A percentile compares a stretch with the other conserved stretches of the same genome.
Conservation (phyloP, 2,797 vertebrate genomes). For the Caiman crocodilus region DNA sequence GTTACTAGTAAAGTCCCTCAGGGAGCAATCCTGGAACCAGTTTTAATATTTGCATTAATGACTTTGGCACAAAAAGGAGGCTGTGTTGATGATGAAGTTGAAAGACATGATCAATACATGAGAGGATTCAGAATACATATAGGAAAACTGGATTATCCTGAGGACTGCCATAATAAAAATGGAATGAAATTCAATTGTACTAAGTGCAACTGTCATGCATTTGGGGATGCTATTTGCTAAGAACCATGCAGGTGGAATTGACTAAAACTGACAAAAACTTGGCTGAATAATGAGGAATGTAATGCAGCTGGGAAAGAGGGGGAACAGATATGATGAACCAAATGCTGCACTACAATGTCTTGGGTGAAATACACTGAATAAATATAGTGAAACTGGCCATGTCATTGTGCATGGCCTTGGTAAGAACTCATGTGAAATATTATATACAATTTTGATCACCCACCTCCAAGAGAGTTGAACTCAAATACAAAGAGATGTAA, state of each 20-base stretch:
- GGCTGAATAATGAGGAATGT: too few relatives aligned
- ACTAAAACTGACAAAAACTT: too few relatives aligned
- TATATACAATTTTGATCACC: too few relatives aligned
- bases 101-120: neutral
- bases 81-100: neutral
- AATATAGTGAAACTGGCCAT: too few relatives aligned
- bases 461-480: too few relatives aligned
- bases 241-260: too few relatives aligned
- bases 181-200: neutral
- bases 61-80: neutral
- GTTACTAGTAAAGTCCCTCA: neutral
- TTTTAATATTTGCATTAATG: neutral
- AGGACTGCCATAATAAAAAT: neutral
- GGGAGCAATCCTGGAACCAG: accelerated
- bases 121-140: neutral
- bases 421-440: too few relatives aligned
- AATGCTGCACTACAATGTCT: neutral
- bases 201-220: neutral
- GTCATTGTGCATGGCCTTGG: too few relatives aligned
- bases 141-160: neutral
- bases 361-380: neutral
- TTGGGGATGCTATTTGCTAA: too few relatives aligned
- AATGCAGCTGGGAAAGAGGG: too few relatives aligned
- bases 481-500: too few relatives aligned
- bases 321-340: neutral